A percentile compares a stretch with the other conserved stretches of the same genome.
Evolutionary conservation across 2,113 vertebrate genomes (phyloP).

Genomic region (Mastomys natalensis): DNA sequence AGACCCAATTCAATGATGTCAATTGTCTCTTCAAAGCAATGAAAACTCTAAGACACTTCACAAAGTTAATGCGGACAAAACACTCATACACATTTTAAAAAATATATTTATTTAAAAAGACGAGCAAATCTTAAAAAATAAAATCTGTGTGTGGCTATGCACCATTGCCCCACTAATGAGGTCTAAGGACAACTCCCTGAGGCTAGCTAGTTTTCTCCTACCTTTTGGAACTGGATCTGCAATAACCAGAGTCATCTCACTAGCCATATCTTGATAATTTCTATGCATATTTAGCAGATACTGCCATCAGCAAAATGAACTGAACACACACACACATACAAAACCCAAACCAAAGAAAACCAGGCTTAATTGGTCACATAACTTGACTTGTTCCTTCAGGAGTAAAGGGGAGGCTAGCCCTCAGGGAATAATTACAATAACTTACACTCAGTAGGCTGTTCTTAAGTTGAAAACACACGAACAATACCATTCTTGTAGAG

Average conservation of each 20-base stretch:
- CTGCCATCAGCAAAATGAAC: neutral
- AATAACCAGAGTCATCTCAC: neutral
- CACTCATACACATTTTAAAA: neutral
- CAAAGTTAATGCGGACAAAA: neutral
- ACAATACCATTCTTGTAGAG: neutral
- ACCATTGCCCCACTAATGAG: neutral
- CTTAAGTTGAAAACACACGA: neutral
- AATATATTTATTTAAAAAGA: neutral
- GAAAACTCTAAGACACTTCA: neutral
- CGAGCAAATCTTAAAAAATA: neutral
- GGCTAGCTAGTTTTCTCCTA: neutral
- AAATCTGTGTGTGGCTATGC: neutral
- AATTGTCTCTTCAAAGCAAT: no score
- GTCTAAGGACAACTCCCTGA: neutral
- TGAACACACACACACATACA: neutral
- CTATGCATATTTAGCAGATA: neutral
- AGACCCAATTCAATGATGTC: no score
- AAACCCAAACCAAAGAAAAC: neutral
- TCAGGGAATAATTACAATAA: neutral
- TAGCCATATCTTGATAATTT: neutral
- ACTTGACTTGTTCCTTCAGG: neutral
- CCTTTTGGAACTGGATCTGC: neutral
- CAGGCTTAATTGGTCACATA: neutral
- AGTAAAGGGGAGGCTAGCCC: neutral
- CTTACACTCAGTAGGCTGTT: neutral